Base-by-base conservation (phyloP, 2,888 invertebrate species). In the Neocrepidodera transversa region DNA sequence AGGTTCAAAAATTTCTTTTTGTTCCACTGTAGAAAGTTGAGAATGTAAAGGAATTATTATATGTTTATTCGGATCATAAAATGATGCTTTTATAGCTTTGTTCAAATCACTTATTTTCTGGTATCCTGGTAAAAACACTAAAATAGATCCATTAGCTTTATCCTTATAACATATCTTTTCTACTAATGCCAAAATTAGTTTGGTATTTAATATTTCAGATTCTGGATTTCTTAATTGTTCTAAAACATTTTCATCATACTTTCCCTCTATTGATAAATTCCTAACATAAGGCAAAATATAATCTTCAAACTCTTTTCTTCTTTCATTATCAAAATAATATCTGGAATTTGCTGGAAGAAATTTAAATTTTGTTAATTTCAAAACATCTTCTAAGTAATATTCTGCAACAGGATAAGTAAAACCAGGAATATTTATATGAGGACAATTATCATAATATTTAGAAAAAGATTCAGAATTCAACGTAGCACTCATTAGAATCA, bases 401-500 rank as follows among this genome's bases (percentile, higher is more conserved):
- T 92, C 90, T 71, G 87, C 73, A 0, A 97, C 95, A 0, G 93
- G 93, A 80, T 85, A 93, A 0, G 95, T 93, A 36, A 91, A 87
- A 0, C 97, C 96, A 51, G 95, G 79, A 43, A 74, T 73, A 68
- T 85, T 86, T 57, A 94, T 78, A 69, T 86, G 86, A 0, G 91
- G 90, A 70, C 92, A 91, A 59, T 86, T 79, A 58, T 85, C 77
- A 66, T 87, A 94, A 78, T 93, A 94, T 48, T 82, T 76, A 0
- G 92, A 90, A 74, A 97, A 91, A 62, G 86, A 85, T 14, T 91
- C 87, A 0, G 95, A 90, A 74, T 95, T 93, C 48, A 97, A 82
- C 0, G 97, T 97, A 0, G 97, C 97, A 77, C 95, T 95, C 97
- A 97, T 97, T 13, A 97, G 81, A 64, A 97, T 88, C 4, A 71